phyloP scores from a whole-genome alignment of 1,140 invertebrate genomes.

The Daktulosphaira vitifoliae region DNA sequence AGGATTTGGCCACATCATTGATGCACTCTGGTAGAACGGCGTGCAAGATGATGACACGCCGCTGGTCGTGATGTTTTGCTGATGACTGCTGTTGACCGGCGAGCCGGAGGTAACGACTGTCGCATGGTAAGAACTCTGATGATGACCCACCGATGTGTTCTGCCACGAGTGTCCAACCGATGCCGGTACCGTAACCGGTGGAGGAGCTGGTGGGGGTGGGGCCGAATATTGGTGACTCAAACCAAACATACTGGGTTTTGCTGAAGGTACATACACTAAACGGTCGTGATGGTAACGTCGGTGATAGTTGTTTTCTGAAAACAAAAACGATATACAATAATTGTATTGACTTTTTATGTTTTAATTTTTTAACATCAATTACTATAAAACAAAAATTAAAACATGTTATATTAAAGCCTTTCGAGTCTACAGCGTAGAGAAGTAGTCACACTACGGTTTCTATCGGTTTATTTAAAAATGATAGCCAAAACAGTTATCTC shows the following conservation, averaged over 20 bases:
- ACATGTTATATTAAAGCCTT: no score
- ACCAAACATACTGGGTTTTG: constrained; percentile 24
- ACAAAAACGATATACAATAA: background rate
- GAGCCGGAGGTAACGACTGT: background rate
- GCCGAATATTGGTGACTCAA: background rate
- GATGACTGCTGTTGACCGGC: background rate
- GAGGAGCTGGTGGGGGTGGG: background rate
- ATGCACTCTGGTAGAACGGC: constrained; percentile 20
- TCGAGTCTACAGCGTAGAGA: no score
- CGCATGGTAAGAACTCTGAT: background rate
- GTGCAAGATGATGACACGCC: background rate
- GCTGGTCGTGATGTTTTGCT: background rate
- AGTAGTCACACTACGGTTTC: no score
- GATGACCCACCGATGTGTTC: background rate
- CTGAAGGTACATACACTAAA: constrained; percentile 13
- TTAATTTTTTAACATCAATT: no score
- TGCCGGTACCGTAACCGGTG: background rate
- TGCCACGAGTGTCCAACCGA: constrained; percentile 7
- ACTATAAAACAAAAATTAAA: no score
- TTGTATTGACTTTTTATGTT: no score
- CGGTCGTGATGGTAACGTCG: constrained; percentile 22
- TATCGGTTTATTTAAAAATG: no score
- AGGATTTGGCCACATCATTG: constrained; percentile 23
- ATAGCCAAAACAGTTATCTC: no score
- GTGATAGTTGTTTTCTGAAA: constrained; percentile 12